Percentiles rank a stretch among this genome's conserved stretches.
Evolutionary conservation across 2,113 vertebrate species (phyloP).

Genomic region (Aphyosemion australe): DNA sequence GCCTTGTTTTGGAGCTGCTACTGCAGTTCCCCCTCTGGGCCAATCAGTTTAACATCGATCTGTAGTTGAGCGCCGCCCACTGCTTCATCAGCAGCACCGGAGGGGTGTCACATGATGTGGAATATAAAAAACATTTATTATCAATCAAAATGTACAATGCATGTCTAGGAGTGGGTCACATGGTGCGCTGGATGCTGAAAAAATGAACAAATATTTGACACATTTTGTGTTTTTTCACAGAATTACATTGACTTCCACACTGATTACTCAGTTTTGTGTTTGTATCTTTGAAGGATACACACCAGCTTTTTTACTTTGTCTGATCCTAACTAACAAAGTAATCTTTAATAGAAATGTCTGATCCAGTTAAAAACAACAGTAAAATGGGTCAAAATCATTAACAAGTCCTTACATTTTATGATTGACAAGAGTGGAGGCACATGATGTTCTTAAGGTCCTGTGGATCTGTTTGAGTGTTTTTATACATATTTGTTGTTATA

Average conservation of each 20-base stretch:
- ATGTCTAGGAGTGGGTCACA: not conserved
- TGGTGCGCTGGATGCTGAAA: not conserved
- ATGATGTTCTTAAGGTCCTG: not conserved
- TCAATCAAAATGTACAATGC: not conserved
- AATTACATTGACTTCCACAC: too few species aligned
- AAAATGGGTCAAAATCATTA: not conserved
- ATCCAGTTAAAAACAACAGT: not conserved
- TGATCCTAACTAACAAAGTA: rapidly evolving
- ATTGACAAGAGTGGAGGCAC: not conserved
- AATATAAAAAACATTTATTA: not conserved
- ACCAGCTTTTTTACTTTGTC: not conserved
- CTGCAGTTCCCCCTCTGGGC: conserved; percentile 24
- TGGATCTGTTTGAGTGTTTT: too few species aligned
- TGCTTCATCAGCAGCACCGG: not conserved
- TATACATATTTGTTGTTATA: too few species aligned
- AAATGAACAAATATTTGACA: not conserved
- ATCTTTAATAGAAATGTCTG: not conserved
- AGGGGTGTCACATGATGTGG: not conserved
- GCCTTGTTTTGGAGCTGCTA: conserved; percentile 16
- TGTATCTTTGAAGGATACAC: too few species aligned
- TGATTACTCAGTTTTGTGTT: too few species aligned
- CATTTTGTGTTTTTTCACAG: not conserved
- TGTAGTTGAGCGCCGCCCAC: conserved; percentile 16
- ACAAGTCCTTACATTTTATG: not conserved
- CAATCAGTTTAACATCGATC: conserved; percentile 33